These are phyloP conservation scores for Hemicentrotus pulcherrimus DNA, from an alignment of 35 echinoderm and acorn worm species.

Conservation along the genomic window DNA sequence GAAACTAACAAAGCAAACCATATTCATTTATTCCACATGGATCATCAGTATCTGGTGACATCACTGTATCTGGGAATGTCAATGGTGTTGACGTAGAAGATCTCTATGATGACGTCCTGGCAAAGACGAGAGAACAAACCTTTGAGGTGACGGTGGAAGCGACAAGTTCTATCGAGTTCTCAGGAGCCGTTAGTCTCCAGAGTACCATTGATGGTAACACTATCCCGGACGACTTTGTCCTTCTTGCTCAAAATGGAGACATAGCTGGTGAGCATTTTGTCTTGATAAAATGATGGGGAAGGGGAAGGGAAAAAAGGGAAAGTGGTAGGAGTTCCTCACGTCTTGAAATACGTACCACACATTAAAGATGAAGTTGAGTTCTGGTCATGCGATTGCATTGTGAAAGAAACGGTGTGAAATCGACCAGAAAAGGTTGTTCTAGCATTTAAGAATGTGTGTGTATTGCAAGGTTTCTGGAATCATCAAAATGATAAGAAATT, in stretches of 20 bases:
- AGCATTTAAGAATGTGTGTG: too few species aligned
- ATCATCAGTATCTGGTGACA: conserved; percentile 21
- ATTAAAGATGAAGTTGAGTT: too few species aligned
- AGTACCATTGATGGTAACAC: neutral
- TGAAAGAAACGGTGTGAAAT: too few species aligned
- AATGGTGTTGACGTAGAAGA: conserved; percentile 32
- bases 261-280: conserved; percentile 4
- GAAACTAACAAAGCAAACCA: neutral
- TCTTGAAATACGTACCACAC: too few species aligned
- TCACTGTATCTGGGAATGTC: neutral
- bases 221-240: conserved; percentile 18
- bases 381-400: too few species aligned
- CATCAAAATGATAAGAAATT: too few species aligned
- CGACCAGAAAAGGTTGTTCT: too few species aligned
- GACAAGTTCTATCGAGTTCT: neutral
- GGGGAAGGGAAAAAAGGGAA: too few species aligned
- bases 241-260: neutral
- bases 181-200: conserved; percentile 3
- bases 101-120: conserved; percentile 21
- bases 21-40: neutral
- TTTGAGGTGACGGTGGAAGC: conserved; percentile 15
- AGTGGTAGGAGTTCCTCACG: too few species aligned
- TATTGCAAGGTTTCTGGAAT: too few species aligned
- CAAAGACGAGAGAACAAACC: neutral
- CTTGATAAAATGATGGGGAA: neutral